Base-by-base conservation (phyloP, 2,888 invertebrate species). In the Chrysina gloriosa region DNA sequence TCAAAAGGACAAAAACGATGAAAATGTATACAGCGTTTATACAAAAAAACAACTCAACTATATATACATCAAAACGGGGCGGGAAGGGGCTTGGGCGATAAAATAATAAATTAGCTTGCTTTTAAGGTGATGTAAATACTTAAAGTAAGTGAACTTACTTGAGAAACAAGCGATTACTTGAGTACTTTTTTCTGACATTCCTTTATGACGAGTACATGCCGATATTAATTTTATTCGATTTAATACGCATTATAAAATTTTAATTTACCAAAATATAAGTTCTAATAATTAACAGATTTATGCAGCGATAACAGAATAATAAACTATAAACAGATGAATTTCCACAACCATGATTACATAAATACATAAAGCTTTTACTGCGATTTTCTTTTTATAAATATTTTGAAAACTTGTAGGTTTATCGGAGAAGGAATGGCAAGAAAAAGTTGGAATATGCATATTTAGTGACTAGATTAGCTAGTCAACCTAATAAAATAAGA, bases 1-100 rank as follows among this genome's bases (percentile, higher is more conserved):
- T 61, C 3, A n/a, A 61, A 52, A 52, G 14, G 64, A 65, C 64
- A 65, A 65, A 65, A 65, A 36, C 16, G 29, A 36, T 63, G 19
- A 42, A 52, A 63, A 47, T 63, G 63, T 63, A 47, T 65, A 50
- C 50, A 65, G 36, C 11, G 31, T 65, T 52, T 52, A 50, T 50
- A 50, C 34, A 64, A 52, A 36, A n/a, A n/a, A 50, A 36, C 9
- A 63, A 23, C 3, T 63, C 16, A 64, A 52, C n/a, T 42, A 39
- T 39, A 64, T 25, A 64, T 50, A 47, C n/a, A 11, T 42, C 11
- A 48, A 48, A 25, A n/a, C n/a, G n/a, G n/a, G n/a, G n/a, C n/a
- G n/a, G n/a, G n/a, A n/a, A n/a, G n/a, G 3, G 27, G 25, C 3
- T 3, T 47, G 23, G 2, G n/a, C n/a, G n/a, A 48, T 48, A 48